Evolutionary conservation across 2,113 vertebrate genomes (phyloP).

Genomic region (Symphodus melops): DNA sequence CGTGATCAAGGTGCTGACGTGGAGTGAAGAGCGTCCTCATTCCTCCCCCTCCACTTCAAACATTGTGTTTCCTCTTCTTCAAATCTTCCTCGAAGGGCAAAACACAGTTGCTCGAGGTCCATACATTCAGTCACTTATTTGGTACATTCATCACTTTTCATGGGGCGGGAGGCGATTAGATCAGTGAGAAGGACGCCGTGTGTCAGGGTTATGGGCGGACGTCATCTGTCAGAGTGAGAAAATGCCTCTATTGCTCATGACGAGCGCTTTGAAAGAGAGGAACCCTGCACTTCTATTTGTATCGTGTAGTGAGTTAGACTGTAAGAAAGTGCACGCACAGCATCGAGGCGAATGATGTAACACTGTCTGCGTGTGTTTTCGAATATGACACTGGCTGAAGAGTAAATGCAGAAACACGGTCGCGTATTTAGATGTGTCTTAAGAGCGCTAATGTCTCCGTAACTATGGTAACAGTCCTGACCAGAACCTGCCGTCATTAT

Average conservation of each 20-base stretch:
- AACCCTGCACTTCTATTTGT: constrained; percentile 30
- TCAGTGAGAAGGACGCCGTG: constrained; percentile 22
- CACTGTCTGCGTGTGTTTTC: constrained; percentile 1
- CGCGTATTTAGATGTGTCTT: neutral
- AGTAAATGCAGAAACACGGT: constrained; percentile 10
- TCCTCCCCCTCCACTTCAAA: neutral
- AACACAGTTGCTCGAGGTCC: constrained; percentile 32
- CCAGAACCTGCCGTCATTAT: constrained; percentile 27
- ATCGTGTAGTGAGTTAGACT: neutral
- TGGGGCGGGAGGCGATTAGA: constrained; percentile 17
- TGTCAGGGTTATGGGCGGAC: constrained; percentile 14
- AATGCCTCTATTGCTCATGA: constrained; percentile 33
- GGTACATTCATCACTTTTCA: constrained; percentile 68
- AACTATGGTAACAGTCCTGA: constrained; percentile 47
- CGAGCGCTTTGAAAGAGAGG: constrained; percentile 31
- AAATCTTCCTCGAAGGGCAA: constrained; percentile 1
- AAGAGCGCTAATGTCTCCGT: constrained; percentile 13
- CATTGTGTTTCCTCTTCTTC: constrained; percentile 11
- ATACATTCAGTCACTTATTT: constrained; percentile 68
- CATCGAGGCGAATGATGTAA: constrained; percentile 15
- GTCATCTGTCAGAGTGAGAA: constrained; percentile 20
- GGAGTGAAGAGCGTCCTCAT: constrained; percentile 5
- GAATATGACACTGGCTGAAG: constrained; percentile 8
- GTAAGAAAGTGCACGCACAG: constrained; percentile 11
- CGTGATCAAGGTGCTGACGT: constrained; percentile 19